Conservation (phyloP, 2,797 vertebrate species). For the Sebastes oblongus region DNA sequence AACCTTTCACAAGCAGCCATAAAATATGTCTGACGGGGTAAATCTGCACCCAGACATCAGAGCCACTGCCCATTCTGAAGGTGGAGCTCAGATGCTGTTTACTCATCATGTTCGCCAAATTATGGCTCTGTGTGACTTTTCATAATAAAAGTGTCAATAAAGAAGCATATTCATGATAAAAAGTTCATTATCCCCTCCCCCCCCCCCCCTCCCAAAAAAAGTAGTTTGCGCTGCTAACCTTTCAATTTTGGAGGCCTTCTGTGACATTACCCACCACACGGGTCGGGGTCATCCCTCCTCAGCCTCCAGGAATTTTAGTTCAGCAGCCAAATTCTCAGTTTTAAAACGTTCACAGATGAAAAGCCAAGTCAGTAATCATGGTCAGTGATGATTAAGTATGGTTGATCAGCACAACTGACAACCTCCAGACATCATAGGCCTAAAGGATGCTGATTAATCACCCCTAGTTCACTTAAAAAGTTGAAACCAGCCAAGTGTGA, state of each 20-base stretch:
- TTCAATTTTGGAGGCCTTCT: background rate
- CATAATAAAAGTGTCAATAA: background rate
- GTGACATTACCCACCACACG: background rate
- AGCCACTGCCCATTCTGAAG: background rate
- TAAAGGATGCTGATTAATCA: background rate
- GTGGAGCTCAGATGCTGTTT: background rate
- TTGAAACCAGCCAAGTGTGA: background rate
- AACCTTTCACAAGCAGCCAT: background rate
- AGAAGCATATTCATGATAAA: background rate
- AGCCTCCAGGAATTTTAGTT: background rate
- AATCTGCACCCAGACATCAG: background rate
- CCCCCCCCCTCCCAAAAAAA: too few relatives aligned
- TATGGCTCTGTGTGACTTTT: background rate
- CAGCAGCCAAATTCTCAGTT: background rate
- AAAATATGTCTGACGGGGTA: slow-evolving; percentile 22
- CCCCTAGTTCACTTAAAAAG: background rate
- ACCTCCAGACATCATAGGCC: background rate
- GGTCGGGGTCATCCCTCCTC: background rate
- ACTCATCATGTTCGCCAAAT: background rate
- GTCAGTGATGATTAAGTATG: background rate
- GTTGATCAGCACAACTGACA: background rate
- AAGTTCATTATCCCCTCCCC: too few relatives aligned
- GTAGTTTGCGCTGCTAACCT: background rate
- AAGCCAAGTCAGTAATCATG: background rate
- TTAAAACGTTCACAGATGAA: too few relatives aligned